Evolutionary conservation across 2,888 invertebrate species (phyloP), one percentile per base, ranked within the genome.

Genomic region (Trichogramma dendrolimi): DNA sequence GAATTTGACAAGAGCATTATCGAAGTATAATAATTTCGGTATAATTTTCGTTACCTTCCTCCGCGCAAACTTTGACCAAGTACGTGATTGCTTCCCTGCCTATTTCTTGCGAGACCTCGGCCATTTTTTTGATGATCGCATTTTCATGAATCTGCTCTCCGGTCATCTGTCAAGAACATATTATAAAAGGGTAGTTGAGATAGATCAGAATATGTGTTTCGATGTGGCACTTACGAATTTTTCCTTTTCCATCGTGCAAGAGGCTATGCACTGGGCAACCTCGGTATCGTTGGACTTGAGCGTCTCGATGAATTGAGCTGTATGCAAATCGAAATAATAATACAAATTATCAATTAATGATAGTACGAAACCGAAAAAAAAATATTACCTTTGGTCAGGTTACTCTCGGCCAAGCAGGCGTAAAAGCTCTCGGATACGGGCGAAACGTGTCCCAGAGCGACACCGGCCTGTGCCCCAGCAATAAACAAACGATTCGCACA

Each of bases 181-280:
- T 11, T 4, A 10, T 2, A 14, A 14, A 14, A 14, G 14, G 14
- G 14, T 14, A 14, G 14, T 14, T 14, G 14, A 14, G 14, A 14
- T 14, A 14, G 14, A 14, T 14, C 14, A 14, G 14, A 14, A 1
- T 14, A 14, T 14, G 14, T 14, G 14, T 14, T 14, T 14, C 7
- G 5, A n/a, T 4, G n/a, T 47, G 11, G 11, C 6, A 62, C 62
- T 60, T 54, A 64, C 64, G 27, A 64, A 64, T 6, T 14, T 41
- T 42, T 64, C 64, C 44, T 64, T 64, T 39, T 64, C 64, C 64
- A 64, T 64, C 4, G 64, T 64, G 14, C 64, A 64, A 5, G 64
- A 11, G 3, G 64, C 64, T 4, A 64, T 64, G 47, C 64, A 64
- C 7, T 62, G 64, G 0, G 64, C 64, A 44, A 62, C 56, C 5